Evolutionary conservation across 2,888 invertebrate genomes (phyloP).

Genomic region (Synergus umbraculus): DNA sequence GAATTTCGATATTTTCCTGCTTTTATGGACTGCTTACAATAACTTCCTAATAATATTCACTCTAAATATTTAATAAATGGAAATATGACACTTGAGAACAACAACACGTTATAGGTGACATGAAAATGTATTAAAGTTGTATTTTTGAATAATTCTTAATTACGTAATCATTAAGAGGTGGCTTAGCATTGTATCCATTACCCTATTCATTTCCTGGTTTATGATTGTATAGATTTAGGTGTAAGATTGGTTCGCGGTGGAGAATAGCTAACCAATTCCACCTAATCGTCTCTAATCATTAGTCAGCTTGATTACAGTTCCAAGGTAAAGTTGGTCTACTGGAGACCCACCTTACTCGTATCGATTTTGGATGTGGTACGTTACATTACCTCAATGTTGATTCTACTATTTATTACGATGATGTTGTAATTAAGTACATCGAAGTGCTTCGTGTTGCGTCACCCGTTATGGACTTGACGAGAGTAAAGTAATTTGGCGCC

Average conservation of each 20-base stretch:
- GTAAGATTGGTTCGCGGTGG: constrained; percentile 1
- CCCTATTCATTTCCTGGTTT: neutral
- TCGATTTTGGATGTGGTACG: constrained; percentile 46
- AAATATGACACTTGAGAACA: no score
- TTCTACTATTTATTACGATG: constrained; percentile 47
- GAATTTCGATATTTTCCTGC: no score
- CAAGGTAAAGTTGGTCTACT: constrained; percentile 54
- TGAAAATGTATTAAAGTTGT: no score
- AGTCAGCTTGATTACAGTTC: constrained; percentile 57
- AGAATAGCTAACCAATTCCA: constrained; percentile 17
- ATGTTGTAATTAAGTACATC: constrained; percentile 45
- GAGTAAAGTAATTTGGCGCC: constrained; percentile 52
- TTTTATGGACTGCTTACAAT: no score
- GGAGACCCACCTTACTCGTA: constrained; percentile 49
- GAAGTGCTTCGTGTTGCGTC: constrained; percentile 7
- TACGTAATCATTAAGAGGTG: no score
- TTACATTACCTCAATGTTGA: constrained; percentile 34
- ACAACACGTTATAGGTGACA: no score
- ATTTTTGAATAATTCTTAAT: no score
- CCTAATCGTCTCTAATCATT: constrained; percentile 59
- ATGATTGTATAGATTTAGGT: neutral
- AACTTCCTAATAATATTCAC: no score
- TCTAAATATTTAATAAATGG: no score
- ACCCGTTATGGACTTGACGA: constrained; percentile 48
- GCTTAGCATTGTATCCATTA: no score